Percentiles rank a stretch among this genome's conserved stretches.
Conservation (phyloP, 2,113 vertebrate genomes). For the Mastomys natalensis region DNA sequence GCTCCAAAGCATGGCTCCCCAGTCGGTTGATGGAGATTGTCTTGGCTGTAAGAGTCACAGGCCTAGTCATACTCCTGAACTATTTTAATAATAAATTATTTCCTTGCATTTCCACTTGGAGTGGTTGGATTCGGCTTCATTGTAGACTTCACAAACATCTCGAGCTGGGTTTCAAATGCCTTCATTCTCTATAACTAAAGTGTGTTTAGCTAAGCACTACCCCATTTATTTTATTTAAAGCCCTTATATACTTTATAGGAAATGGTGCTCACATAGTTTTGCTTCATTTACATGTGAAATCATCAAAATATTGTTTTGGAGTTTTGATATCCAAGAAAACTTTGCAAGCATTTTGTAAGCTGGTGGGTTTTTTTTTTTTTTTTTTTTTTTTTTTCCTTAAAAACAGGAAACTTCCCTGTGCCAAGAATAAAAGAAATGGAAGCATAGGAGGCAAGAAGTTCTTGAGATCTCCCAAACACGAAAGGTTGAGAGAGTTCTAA, state of each 20-base stretch:
- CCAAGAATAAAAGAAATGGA: slow-evolving; percentile 72
- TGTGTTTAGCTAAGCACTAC: slow-evolving; percentile 47
- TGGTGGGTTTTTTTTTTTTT: neutral
- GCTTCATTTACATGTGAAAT: slow-evolving; percentile 73
- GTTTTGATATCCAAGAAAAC: slow-evolving; percentile 64
- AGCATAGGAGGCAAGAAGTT: slow-evolving; percentile 39
- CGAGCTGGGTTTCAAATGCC: slow-evolving; percentile 26
- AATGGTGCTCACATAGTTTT: slow-evolving; percentile 65
- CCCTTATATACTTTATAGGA: slow-evolving; percentile 63
- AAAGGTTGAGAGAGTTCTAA: slow-evolving; percentile 42
- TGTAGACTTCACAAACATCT: slow-evolving; percentile 58
- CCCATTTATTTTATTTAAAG: slow-evolving; percentile 52
- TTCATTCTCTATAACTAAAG: slow-evolving; percentile 59
- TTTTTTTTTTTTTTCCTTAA: slow-evolving; percentile 46
- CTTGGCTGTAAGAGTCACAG: neutral
- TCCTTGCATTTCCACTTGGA: slow-evolving; percentile 51
- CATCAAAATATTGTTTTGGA: slow-evolving; percentile 59
- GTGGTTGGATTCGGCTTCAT: slow-evolving; percentile 37
- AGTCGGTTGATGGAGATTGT: neutral
- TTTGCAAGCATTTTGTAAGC: slow-evolving; percentile 67
- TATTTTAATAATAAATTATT: slow-evolving; percentile 72
- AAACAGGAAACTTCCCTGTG: slow-evolving; percentile 74
- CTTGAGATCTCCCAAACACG: slow-evolving; percentile 34
- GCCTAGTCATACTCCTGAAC: neutral
- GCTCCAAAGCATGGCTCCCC: neutral